Evolutionary conservation across 2,888 invertebrate species (phyloP).

Genomic region (Anoncus sp.): DNA sequence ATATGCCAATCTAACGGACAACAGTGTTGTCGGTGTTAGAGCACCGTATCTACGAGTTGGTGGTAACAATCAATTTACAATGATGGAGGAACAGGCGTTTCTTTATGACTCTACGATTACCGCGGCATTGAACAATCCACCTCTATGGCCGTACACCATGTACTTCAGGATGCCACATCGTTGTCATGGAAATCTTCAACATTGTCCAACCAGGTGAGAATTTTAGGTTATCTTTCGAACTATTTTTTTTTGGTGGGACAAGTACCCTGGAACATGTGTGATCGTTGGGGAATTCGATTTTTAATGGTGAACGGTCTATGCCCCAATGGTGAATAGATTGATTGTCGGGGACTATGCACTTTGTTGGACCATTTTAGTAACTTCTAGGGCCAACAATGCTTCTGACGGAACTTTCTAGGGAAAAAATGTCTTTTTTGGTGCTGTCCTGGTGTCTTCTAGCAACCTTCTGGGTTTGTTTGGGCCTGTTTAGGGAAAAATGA

Average conservation of each 20-base stretch:
- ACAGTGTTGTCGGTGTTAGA: constrained; percentile 95
- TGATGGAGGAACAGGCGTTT: constrained; percentile 99
- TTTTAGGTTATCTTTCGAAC: background rate
- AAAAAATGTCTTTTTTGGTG: too few species aligned
- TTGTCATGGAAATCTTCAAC: constrained; percentile 96
- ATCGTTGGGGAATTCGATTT: too few species aligned
- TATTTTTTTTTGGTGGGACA: background rate
- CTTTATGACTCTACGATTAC: constrained; percentile 98
- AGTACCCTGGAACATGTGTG: too few species aligned
- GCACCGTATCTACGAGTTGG: constrained; percentile 96
- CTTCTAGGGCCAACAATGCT: too few species aligned
- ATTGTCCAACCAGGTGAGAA: constrained; percentile 91
- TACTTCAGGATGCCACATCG: constrained; percentile 98
- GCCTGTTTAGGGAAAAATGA: too few species aligned
- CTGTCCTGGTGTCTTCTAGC: too few species aligned
- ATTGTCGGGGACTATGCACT: too few species aligned
- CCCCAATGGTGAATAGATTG: too few species aligned
- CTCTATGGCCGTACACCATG: constrained; percentile 99
- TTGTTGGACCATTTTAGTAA: too few species aligned
- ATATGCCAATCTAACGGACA: constrained; percentile 94
- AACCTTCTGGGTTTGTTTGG: too few species aligned
- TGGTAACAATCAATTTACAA: constrained; percentile 98
- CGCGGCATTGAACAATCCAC: constrained; percentile 94
- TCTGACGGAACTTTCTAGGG: too few species aligned
- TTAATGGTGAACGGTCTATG: too few species aligned